Evolutionary conservation across 2,113 vertebrate genomes (phyloP).

Genomic region (Platichthys flesus): DNA sequence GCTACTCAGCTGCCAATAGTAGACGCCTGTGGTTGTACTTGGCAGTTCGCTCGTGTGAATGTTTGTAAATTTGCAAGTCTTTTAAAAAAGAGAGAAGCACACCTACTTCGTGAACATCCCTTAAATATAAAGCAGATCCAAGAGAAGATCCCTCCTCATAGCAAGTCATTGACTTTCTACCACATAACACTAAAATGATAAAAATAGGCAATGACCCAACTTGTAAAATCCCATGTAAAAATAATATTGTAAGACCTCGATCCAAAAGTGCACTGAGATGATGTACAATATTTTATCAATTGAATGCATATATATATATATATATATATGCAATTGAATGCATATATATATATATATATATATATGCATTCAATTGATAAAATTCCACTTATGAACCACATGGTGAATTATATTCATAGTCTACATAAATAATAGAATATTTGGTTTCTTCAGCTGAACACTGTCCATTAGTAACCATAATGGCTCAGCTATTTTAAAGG

Average conservation of each 20-base stretch:
- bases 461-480: neutral
- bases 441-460: too few species aligned
- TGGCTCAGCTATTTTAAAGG: neutral
- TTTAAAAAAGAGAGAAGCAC: too few species aligned
- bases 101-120: constrained; percentile 36
- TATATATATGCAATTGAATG: too few species aligned
- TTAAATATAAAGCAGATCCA: constrained; percentile 25
- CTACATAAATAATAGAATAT: too few species aligned
- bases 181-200: neutral
- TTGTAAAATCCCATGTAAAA: constrained; percentile 1
- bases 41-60: constrained; percentile 57
- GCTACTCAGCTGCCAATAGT: constrained; percentile 47
- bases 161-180: neutral
- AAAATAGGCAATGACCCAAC: neutral
- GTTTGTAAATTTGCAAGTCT: constrained; percentile 17
- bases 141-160: constrained; percentile 2
- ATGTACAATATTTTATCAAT: too few species aligned
- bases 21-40: constrained; percentile 51
- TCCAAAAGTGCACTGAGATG: too few species aligned
- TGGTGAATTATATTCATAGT: too few species aligned
- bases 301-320: too few species aligned
- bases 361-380: too few species aligned
- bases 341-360: too few species aligned
- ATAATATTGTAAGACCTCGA: too few species aligned
- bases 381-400: too few species aligned